Percentiles rank a stretch among this genome's conserved stretches.
phyloP scores from a whole-genome alignment of 2,113 vertebrate genomes.

The Henicopernis longicauda region DNA sequence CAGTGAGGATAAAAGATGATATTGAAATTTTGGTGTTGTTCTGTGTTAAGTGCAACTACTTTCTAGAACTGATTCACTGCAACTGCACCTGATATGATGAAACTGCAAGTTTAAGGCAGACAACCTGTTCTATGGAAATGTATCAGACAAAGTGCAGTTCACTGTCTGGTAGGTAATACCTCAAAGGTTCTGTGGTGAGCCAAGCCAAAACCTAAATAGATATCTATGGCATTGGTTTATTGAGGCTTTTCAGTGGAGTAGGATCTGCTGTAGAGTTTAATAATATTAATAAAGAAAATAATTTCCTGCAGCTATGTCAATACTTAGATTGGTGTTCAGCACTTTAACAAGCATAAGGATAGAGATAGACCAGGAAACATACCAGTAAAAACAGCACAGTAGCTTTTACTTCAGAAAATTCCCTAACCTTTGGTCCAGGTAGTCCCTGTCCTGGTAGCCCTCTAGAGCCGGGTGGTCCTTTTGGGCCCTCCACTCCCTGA shows the following conservation, averaged over 20 bases:
- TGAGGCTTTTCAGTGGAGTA: neutral
- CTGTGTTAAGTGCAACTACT: neutral
- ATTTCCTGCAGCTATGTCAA: neutral
- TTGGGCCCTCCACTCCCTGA: slow-evolving; percentile 83
- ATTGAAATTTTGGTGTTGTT: neutral
- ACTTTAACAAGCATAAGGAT: neutral
- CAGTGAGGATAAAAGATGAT: neutral
- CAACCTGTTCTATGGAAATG: neutral
- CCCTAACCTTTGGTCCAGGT: slow-evolving; percentile 83
- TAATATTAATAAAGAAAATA: neutral
- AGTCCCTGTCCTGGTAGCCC: slow-evolving; percentile 81
- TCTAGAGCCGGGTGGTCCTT: slow-evolving; percentile 78
- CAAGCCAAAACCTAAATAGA: neutral
- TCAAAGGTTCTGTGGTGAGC: neutral
- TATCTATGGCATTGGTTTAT: neutral
- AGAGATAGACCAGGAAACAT: neutral
- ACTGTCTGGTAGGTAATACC: neutral
- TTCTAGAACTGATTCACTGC: neutral
- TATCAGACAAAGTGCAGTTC: neutral
- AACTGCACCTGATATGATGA: neutral
- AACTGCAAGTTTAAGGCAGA: neutral
- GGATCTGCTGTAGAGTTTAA: neutral
- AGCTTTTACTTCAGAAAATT: neutral
- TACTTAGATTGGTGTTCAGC: neutral
- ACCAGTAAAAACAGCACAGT: neutral